Percentiles rank a stretch among this genome's conserved stretches.
phyloP scores from a whole-genome alignment of 2,113 vertebrate species.

The Lophotis ruficrista region DNA sequence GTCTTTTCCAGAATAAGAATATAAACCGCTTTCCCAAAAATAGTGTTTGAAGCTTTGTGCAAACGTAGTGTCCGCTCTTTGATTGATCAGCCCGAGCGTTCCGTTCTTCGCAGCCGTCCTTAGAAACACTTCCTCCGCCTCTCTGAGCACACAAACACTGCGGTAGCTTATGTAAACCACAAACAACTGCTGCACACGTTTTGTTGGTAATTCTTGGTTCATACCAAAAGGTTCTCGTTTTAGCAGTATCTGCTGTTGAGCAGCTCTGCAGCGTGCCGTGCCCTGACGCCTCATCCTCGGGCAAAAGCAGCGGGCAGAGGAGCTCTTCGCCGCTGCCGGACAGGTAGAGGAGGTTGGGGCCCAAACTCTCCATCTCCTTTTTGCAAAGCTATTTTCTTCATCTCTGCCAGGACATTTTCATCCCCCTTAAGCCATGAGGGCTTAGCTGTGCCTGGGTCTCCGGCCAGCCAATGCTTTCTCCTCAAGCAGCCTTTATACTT shows the following conservation, averaged over 20 bases:
- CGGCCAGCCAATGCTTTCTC: background rate
- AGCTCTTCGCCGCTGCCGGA: background rate
- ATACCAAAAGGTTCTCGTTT: background rate
- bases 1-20: background rate
- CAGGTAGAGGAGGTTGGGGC: background rate
- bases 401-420: background rate
- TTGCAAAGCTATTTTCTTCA: background rate
- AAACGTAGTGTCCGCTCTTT: fast-evolving
- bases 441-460: background rate
- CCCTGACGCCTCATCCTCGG: background rate
- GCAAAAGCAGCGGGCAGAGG: background rate
- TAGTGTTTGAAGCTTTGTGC: background rate
- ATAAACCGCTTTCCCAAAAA: background rate
- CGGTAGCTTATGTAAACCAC: background rate
- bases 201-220: background rate
- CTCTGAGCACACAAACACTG: background rate
- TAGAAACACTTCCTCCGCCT: constrained; percentile 9
- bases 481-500: background rate
- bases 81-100: background rate
- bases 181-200: background rate
- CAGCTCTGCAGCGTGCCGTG: background rate
- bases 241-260: fast-evolving
- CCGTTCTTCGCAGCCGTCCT: background rate
- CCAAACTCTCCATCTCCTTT: background rate
- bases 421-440: background rate